Conservation (phyloP, 2,797 vertebrate species). For the Neosilurus hyrtlii region DNA sequence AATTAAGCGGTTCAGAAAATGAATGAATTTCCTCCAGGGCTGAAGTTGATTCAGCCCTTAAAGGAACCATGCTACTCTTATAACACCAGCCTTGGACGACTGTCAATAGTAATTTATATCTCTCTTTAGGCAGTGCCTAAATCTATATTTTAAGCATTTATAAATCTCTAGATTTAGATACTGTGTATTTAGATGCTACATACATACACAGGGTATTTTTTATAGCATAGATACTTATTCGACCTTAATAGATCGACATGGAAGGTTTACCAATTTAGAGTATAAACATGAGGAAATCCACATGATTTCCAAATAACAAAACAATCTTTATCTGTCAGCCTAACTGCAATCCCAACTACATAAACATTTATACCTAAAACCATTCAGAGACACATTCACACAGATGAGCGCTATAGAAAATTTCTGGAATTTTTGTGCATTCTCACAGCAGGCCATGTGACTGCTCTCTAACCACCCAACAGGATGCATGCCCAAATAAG, state of each 20-base stretch:
- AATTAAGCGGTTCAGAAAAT: no score
- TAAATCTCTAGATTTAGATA: slow-evolving; percentile 7
- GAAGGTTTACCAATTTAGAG: neutral
- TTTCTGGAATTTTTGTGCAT: slow-evolving; percentile 76
- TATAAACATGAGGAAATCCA: neutral
- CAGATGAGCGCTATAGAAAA: slow-evolving; percentile 63
- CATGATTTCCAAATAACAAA: slow-evolving; percentile 48
- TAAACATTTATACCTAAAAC: slow-evolving; percentile 65
- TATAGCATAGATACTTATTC: neutral
- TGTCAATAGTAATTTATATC: no score
- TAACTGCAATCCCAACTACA: slow-evolving; percentile 62
- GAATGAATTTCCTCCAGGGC: no score
- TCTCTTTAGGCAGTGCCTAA: no score
- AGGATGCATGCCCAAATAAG: slow-evolving; percentile 76
- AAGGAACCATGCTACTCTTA: no score
- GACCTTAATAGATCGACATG: neutral
- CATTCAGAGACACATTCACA: slow-evolving; percentile 40
- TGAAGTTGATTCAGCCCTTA: no score
- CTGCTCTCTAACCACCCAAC: slow-evolving; percentile 75
- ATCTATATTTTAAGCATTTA: slow-evolving; percentile 4
- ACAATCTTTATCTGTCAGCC: slow-evolving; percentile 57
- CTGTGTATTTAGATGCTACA: neutral
- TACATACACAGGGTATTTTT: no score
- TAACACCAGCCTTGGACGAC: no score
- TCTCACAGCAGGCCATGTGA: slow-evolving; percentile 70